Percentiles rank a stretch among this genome's conserved stretches.
These are phyloP conservation scores for Hypena proboscidalis DNA, from an alignment of 2,888 invertebrate genomes.

Conservation along the genomic window DNA sequence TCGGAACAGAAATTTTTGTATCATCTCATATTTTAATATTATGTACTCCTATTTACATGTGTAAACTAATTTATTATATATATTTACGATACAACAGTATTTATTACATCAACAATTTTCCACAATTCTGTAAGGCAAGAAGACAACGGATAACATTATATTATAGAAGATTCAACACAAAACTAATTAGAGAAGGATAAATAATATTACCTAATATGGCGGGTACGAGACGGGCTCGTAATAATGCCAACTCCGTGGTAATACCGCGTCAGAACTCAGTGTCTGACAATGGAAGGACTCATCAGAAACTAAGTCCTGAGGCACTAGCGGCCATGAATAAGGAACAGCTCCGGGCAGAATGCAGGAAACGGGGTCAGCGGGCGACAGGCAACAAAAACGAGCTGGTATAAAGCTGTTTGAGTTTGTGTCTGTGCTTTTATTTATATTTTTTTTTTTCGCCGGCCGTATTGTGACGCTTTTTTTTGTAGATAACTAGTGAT, in stretches of 20 bases:
- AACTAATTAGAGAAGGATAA: conserved; percentile 39
- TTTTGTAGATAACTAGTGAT: conserved; percentile 43
- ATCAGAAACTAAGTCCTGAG: conserved; percentile 76
- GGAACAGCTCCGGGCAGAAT: conserved; percentile 88
- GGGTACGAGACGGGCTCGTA: conserved; percentile 75
- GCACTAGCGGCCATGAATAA: conserved; percentile 87
- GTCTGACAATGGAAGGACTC: conserved; percentile 73
- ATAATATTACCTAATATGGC: conserved; percentile 62
- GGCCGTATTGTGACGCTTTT: conserved; percentile 69
- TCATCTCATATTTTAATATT: background rate
- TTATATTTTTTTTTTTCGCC: conserved; percentile 59
- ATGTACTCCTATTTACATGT: conserved; percentile 4
- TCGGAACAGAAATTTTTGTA: background rate
- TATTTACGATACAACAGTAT: conserved; percentile 41
- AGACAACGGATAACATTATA: conserved; percentile 38
- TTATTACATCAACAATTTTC: conserved; percentile 55
- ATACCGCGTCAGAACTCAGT: conserved; percentile 75
- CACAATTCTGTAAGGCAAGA: conserved; percentile 46
- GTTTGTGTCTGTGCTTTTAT: conserved; percentile 73
- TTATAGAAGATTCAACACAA: conserved; percentile 35
- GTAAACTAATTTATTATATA: conserved; percentile 35
- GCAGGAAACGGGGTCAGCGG: conserved; percentile 89
- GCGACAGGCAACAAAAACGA: conserved; percentile 89
- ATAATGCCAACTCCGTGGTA: conserved; percentile 71
- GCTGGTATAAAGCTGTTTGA: conserved; percentile 86